phyloP scores from a whole-genome alignment of 2,797 vertebrate species.

The Microchirus variegatus region DNA sequence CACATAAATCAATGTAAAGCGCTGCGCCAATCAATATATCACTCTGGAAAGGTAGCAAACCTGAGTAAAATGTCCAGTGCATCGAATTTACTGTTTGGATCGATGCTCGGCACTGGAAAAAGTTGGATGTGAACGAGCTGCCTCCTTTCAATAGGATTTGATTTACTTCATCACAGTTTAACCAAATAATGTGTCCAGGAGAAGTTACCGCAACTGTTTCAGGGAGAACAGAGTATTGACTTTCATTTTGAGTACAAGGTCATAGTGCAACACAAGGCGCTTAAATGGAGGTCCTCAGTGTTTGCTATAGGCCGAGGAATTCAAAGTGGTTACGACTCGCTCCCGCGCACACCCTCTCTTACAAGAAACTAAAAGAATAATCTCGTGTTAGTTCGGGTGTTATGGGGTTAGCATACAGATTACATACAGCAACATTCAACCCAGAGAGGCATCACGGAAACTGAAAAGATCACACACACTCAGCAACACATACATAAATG shows the following conservation, averaged over 20 bases:
- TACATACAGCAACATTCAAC: conserved; percentile 58
- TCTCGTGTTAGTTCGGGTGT: conserved; percentile 37
- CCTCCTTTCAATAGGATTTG: conserved; percentile 59
- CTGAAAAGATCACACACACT: conserved; percentile 63
- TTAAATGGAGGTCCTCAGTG: conserved; percentile 62
- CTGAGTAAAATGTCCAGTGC: conserved; percentile 78
- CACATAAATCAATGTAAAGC: conserved; percentile 63
- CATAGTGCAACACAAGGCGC: conserved; percentile 71
- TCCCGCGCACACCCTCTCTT: conserved; percentile 34
- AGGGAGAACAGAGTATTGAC: conserved; percentile 53
- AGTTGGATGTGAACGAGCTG: conserved; percentile 64
- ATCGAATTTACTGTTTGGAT: conserved; percentile 71
- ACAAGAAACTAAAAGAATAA: conserved; percentile 21
- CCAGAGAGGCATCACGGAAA: conserved; percentile 66
- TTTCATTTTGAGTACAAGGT: conserved; percentile 69
- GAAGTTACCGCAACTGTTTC: conserved; percentile 45
- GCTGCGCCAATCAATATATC: conserved; percentile 64
- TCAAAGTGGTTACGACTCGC: conserved; percentile 49
- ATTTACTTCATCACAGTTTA: conserved; percentile 46
- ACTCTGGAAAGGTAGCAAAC: conserved; percentile 75
- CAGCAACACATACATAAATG: conserved; percentile 68
- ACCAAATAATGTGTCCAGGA: conserved; percentile 51
- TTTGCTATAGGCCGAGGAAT: conserved; percentile 51
- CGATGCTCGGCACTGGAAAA: conserved; percentile 64
- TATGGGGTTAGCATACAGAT: conserved; percentile 40